Conservation (phyloP, 2,888 invertebrate genomes). For the Halictus ligatus region DNA sequence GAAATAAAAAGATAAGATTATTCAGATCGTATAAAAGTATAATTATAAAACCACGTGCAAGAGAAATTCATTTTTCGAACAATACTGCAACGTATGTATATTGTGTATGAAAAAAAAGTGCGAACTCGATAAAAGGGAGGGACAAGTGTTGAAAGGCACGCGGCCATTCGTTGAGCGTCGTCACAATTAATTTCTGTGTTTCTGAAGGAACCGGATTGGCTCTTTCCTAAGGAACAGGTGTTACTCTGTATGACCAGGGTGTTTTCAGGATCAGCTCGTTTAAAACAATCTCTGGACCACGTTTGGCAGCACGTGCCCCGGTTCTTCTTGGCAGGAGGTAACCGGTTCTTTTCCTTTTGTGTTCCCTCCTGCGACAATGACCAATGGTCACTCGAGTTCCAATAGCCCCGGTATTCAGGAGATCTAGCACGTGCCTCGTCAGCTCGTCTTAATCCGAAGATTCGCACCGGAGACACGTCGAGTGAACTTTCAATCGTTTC, state of each 20-base stretch:
- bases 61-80: not conserved
- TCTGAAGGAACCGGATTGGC: not conserved
- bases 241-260: slow-evolving; percentile 51
- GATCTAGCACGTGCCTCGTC: slow-evolving; percentile 73
- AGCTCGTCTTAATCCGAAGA: slow-evolving; percentile 77
- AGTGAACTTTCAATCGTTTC: slow-evolving; percentile 61
- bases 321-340: slow-evolving; percentile 72
- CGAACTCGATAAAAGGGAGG: not conserved
- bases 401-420: slow-evolving; percentile 67
- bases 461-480: slow-evolving; percentile 73
- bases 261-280: slow-evolving; percentile 68
- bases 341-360: slow-evolving; percentile 77
- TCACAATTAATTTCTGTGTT: not conserved
- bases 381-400: slow-evolving; percentile 75
- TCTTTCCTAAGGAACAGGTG: slow-evolving; percentile 57
- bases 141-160: not conserved
- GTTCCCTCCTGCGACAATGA: slow-evolving; percentile 74
- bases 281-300: slow-evolving; percentile 69
- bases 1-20: not conserved
- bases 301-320: slow-evolving; percentile 70
- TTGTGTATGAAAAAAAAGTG: not conserved
- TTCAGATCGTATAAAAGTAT: not conserved
- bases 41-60: not conserved
- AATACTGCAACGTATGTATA: not conserved
- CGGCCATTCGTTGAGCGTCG: not conserved